These are phyloP conservation scores for Thalassaphorura encarpata DNA, from an alignment of 1,140 invertebrate genomes.

Conservation along the genomic window DNA sequence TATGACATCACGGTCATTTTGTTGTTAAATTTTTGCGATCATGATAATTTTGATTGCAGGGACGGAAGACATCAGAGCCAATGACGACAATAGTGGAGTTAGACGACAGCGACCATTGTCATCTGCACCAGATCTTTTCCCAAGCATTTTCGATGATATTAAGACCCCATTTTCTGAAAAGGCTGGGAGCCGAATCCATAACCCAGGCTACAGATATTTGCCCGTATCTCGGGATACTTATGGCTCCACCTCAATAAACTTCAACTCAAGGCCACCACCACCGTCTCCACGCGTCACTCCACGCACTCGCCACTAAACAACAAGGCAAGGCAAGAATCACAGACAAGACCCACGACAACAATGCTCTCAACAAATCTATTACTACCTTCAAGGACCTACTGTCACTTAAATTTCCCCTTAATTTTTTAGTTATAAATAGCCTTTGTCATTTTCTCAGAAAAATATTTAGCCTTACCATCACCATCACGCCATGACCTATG, in stretches of 20 bases:
- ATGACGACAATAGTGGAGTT: conserved; percentile 42
- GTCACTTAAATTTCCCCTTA: background rate
- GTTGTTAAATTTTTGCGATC: background rate
- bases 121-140: conserved; percentile 16
- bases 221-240: conserved; percentile 78
- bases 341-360: background rate
- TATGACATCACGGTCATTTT: conserved; percentile 39
- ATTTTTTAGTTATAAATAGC: background rate
- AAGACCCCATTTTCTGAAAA: conserved; percentile 11
- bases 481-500: no score
- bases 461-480: no score
- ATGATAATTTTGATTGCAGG: conserved; percentile 43
- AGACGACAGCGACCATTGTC: conserved; percentile 46
- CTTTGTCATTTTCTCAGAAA: background rate
- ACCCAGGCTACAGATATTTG: conserved; percentile 60
- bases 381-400: background rate
- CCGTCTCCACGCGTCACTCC: no score
- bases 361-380: background rate
- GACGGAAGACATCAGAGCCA: conserved; percentile 77
- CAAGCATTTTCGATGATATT: conserved; percentile 20
- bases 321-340: background rate
- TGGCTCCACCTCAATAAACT: conserved; percentile 62
- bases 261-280: background rate
- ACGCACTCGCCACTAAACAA: no score
- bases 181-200: conserved; percentile 18